Evolutionary conservation across 2,113 vertebrate genomes (phyloP), one percentile per base, ranked within the genome.

Genomic region (Oxyura jamaicensis): DNA sequence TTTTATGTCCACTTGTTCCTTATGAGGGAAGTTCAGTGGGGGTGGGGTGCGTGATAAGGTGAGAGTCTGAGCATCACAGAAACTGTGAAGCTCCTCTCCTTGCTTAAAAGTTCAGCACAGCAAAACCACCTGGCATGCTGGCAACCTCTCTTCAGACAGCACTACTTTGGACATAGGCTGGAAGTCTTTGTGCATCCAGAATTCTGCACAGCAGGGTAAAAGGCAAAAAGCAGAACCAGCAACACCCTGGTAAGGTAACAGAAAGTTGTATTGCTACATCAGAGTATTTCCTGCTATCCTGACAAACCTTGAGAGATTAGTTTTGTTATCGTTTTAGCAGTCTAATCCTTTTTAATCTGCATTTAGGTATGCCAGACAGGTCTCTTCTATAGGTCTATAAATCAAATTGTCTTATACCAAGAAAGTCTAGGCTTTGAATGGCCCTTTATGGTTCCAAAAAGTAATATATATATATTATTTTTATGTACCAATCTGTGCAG

Each of bases 151-250:
- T 60, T 65, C 56, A 56, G n/a, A 79, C 6, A 35, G 13, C 4
- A 3, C 3, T 11, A 0, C 44, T 68, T 56, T 56, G 7, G 13
- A 48, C 0, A 1, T 8, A 59, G 21, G 4, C 10, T 58, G 10
- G 20, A 56, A 52, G 33, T 25, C 20, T 53, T 42, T 44, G 13
- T 84, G 17, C 14, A 58, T 48, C 22, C 8, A 3, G 31, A 48
- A 15, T 62, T 62, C 26, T 81, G 18, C 10, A 41, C 26, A 44
- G 6, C 33, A 14, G 0, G 26, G 8, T 44, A 59, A 65, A 65
- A 44, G 8, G 3, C 19, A 46, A 52, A 35, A 42, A 13, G 2
- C 5, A 67, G 41, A 50, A 79, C 18, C 4, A 59, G 59, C 26
- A 33, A 0, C 7, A 65, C 14, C 2, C 20, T 29, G 13, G 13